Percentiles rank a stretch among this genome's conserved stretches.
phyloP scores from a whole-genome alignment of 2,113 vertebrate species.

The Cynopterus brachyotis region DNA sequence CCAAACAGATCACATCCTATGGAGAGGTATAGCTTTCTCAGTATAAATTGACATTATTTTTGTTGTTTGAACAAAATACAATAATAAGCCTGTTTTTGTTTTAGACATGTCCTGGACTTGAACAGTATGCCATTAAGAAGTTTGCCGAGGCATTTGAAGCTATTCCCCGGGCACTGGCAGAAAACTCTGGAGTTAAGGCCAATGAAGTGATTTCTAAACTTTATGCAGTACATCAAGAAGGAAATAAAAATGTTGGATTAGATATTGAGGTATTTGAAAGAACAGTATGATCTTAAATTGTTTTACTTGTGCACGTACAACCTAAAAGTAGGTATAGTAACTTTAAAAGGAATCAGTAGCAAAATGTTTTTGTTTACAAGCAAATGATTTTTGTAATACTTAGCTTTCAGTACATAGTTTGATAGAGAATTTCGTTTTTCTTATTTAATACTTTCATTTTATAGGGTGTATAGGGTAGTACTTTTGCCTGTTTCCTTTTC shows the following conservation, averaged over 20 bases:
- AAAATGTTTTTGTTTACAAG: neutral
- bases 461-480: neutral
- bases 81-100: slow-evolving; percentile 38
- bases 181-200: slow-evolving; percentile 96
- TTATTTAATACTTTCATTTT: neutral
- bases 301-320: neutral
- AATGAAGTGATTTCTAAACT: slow-evolving; percentile 97
- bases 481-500: neutral
- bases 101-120: slow-evolving; percentile 95
- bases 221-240: slow-evolving; percentile 95
- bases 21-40: slow-evolving; percentile 87
- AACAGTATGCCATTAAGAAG: slow-evolving; percentile 98
- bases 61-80: neutral
- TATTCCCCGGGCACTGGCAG: slow-evolving; percentile 93
- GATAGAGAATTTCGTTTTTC: neutral
- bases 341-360: neutral
- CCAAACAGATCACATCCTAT: slow-evolving; percentile 94
- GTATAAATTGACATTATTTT: neutral
- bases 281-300: neutral
- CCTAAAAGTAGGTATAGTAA: neutral
- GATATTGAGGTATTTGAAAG: slow-evolving; percentile 93
- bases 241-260: slow-evolving; percentile 95
- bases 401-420: neutral
- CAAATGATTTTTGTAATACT: neutral
- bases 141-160: slow-evolving; percentile 96